phyloP scores from a whole-genome alignment of 2,888 invertebrate genomes.

The Poecilus cupreus region DNA sequence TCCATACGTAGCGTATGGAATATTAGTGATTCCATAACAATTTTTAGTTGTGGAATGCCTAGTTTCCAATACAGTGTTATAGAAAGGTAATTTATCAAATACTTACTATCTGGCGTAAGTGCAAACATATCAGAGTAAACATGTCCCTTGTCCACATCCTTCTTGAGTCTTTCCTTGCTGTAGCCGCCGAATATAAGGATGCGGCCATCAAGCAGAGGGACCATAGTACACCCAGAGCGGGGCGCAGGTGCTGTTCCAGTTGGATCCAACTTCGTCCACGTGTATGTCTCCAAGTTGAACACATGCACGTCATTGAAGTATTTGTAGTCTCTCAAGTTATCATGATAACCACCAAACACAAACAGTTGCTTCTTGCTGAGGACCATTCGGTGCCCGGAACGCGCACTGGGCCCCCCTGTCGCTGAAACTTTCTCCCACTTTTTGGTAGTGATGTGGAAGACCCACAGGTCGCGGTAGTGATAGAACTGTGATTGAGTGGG shows the following conservation, averaged over 20 bases:
- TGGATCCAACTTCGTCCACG: slow-evolving; percentile 84
- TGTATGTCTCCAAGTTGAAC: slow-evolving; percentile 87
- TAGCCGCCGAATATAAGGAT: slow-evolving; percentile 86
- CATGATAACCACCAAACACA: slow-evolving; percentile 94
- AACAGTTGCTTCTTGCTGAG: slow-evolving; percentile 85
- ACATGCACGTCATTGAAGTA: slow-evolving; percentile 91
- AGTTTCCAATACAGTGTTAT: too few relatives aligned
- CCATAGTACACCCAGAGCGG: slow-evolving; percentile 87
- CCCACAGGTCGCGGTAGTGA: slow-evolving; percentile 95
- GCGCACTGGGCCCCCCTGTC: slow-evolving; percentile 86
- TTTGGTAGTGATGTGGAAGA: slow-evolving; percentile 81
- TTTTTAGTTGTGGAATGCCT: too few relatives aligned
- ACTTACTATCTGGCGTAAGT: slow-evolving; percentile 79
- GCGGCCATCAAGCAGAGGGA: slow-evolving; percentile 78
- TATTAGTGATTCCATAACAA: too few relatives aligned
- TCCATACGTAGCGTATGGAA: too few relatives aligned
- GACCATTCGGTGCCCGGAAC: slow-evolving; percentile 93
- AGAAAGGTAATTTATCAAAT: too few relatives aligned
- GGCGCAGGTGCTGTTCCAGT: slow-evolving; percentile 82
- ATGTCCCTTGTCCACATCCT: slow-evolving; percentile 83
- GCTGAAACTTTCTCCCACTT: slow-evolving; percentile 90
- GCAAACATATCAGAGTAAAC: slow-evolving; percentile 83
- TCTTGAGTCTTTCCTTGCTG: slow-evolving; percentile 82
- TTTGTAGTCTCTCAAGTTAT: slow-evolving; percentile 89
- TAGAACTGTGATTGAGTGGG: slow-evolving; percentile 93